Conservation (phyloP, 2,113 vertebrate species). For the Rana temporaria region DNA sequence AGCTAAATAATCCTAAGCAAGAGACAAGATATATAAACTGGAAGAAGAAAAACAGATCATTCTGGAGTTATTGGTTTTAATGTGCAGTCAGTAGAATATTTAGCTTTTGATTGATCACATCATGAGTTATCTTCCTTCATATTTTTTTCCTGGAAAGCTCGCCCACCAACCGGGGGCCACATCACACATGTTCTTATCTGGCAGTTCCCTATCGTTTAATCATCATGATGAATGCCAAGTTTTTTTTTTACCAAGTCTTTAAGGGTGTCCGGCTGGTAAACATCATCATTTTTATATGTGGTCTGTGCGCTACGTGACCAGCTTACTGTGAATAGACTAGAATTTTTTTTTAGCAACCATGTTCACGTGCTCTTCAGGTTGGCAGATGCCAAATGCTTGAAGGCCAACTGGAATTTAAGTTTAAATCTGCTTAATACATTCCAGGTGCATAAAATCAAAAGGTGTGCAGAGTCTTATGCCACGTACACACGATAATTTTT, state of each 20-base stretch:
- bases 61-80: no score
- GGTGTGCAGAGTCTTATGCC: no score
- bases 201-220: background rate
- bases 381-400: background rate
- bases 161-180: background rate
- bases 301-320: background rate
- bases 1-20: no score
- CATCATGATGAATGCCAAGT: background rate
- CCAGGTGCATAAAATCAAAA: no score
- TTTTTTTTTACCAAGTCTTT: background rate
- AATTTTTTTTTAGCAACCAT: background rate
- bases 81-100: no score
- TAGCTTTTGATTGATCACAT: no score
- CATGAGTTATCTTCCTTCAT: background rate
- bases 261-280: slow-evolving; percentile 24
- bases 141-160: background rate
- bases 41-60: no score
- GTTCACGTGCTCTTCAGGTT: background rate
- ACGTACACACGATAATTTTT: no score
- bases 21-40: no score
- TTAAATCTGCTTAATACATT: no score
- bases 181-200: background rate
- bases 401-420: no score
- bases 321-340: background rate
- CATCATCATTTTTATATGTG: background rate